phyloP scores from a whole-genome alignment of 2,113 vertebrate genomes.

The Carassius auratus region DNA sequence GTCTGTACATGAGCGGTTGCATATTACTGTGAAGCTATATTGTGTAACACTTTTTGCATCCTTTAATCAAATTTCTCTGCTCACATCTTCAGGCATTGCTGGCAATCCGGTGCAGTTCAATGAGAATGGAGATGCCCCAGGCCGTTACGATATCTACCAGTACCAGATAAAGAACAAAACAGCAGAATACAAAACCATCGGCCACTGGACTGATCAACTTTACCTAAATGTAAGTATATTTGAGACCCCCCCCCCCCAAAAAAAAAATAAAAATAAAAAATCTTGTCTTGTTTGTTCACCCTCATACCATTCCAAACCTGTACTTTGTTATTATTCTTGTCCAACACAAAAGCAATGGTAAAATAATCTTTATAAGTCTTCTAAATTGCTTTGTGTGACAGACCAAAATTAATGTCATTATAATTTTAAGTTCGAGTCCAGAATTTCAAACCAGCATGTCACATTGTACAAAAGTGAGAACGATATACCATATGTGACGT shows the following conservation, averaged over 20 bases:
- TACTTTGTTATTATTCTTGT: background rate
- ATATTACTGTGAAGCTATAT: conserved; percentile 5
- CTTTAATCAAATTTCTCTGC: conserved; percentile 44
- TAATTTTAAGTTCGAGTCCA: background rate
- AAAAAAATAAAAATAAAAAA: no score
- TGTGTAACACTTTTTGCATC: conserved; percentile 20
- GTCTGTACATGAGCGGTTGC: background rate
- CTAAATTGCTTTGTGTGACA: background rate
- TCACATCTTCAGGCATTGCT: conserved; percentile 83
- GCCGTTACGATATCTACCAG: conserved; percentile 91
- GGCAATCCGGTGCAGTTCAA: conserved; percentile 96
- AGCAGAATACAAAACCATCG: conserved; percentile 92
- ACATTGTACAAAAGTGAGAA: background rate
- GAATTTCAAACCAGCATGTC: background rate
- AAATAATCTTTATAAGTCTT: background rate
- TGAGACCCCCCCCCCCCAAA: no score
- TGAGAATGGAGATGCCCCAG: conserved; percentile 87
- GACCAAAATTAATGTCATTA: background rate
- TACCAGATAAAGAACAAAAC: conserved; percentile 92
- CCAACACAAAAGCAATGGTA: background rate
- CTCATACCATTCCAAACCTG: background rate
- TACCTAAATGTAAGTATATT: conserved; percentile 84
- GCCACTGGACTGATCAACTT: conserved; percentile 93
- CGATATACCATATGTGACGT: no score
- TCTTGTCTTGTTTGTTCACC: background rate